Conservation (phyloP, 2,797 vertebrate genomes). For the Ataeniobius toweri region DNA sequence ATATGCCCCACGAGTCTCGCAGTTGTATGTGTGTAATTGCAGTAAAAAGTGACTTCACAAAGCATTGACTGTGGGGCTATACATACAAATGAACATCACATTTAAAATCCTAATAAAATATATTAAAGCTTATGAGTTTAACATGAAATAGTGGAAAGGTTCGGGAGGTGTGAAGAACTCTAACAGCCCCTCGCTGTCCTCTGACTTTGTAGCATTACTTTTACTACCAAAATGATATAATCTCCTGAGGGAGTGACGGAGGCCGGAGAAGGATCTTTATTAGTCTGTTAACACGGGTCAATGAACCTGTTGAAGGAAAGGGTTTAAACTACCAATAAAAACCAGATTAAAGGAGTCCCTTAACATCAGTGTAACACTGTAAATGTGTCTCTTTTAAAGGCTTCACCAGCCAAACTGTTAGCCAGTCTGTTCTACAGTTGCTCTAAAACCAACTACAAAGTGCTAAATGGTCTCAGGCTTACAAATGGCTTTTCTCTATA, state of each 20-base stretch:
- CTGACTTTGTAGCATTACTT: conserved; percentile 4
- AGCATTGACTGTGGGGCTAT: not conserved
- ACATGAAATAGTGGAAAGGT: not conserved
- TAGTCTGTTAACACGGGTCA: not conserved
- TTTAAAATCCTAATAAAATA: not conserved
- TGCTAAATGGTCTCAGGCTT: conserved; percentile 58
- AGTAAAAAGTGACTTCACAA: not conserved
- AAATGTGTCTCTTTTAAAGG: conserved; percentile 31
- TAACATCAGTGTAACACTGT: conserved; percentile 14
- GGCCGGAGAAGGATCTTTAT: not conserved
- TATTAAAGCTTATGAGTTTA: not conserved
- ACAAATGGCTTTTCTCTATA: conserved; percentile 46
- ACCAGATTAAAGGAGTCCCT: conserved; percentile 1
- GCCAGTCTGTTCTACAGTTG: conserved; percentile 30
- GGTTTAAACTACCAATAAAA: not conserved
- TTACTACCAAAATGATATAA: not conserved
- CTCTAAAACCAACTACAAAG: conserved; percentile 60
- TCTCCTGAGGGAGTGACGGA: not conserved
- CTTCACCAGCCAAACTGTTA: conserved; percentile 20
- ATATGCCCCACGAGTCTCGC: not conserved
- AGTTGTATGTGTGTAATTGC: not conserved
- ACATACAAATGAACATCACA: not conserved
- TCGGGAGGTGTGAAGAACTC: not conserved
- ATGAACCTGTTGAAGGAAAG: conserved; percentile 6
- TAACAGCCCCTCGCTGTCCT: not conserved